These are phyloP conservation scores for Acrocyrtus sp. DNA, from an alignment of 2,888 invertebrate species.

Conservation along the genomic window DNA sequence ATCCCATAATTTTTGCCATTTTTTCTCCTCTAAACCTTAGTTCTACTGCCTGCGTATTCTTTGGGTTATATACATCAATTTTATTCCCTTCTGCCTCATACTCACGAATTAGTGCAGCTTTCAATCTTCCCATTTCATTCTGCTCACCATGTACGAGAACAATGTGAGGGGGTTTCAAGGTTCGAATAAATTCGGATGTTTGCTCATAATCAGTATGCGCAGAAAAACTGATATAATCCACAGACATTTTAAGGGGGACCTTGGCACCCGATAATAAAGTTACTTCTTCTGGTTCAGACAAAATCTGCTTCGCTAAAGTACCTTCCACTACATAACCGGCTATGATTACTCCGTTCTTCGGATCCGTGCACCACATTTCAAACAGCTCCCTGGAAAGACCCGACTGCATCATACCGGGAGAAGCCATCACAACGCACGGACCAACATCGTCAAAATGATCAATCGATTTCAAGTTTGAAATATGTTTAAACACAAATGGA, in stretches of 20 bases:
- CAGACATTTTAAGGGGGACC: slow-evolving; percentile 94
- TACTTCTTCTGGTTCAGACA: slow-evolving; percentile 98
- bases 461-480: slow-evolving; percentile 90
- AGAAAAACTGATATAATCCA: slow-evolving; percentile 99
- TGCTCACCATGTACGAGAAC: slow-evolving; percentile 98
- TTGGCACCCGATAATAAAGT: slow-evolving; percentile 95
- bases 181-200: slow-evolving; percentile 96
- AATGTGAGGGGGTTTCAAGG: slow-evolving; percentile 94
- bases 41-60: slow-evolving; percentile 93
- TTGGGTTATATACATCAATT: slow-evolving; percentile 94
- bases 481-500: slow-evolving; percentile 98
- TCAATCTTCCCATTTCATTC: slow-evolving; percentile 97
- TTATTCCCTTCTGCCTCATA: slow-evolving; percentile 85
- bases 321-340: slow-evolving; percentile 88
- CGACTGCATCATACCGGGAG: slow-evolving; percentile 99
- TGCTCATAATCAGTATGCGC: slow-evolving; percentile 99
- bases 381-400: slow-evolving; percentile 97
- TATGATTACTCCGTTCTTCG: slow-evolving; percentile 82
- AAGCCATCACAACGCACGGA: slow-evolving; percentile 99
- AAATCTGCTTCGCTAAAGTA: slow-evolving; percentile 88
- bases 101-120: slow-evolving; percentile 92
- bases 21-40: slow-evolving; percentile 97
- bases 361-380: slow-evolving; percentile 98
- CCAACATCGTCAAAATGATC: slow-evolving; percentile 99
- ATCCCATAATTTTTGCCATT: slow-evolving; percentile 97